Base-by-base conservation (phyloP, 2,797 vertebrate genomes). In the Crypturellus tataupa region DNA sequence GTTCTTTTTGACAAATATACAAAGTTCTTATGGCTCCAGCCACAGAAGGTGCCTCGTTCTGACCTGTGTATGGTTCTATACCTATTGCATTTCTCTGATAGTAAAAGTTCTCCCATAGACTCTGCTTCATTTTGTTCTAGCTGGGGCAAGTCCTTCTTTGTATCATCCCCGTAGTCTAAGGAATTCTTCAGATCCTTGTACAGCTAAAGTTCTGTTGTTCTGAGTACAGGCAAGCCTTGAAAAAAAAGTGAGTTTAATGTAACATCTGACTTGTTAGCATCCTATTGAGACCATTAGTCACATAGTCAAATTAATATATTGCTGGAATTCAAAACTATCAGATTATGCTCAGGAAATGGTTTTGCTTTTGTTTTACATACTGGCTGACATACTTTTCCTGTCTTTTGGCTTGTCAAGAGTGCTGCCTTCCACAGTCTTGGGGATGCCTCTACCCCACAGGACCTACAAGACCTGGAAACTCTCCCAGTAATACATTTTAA, bases 321-420 rank as follows among this genome's bases (percentile, higher is more conserved):
- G 53, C 49, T 77, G 86, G 84, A 58, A 81, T 69, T 69, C 86
- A 67, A 93, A 93, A 64, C 23, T 80, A 90, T 93, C 93, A 91
- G 80, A 53, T 27, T 44, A 25, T 77, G 37, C 40, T 95, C 96
- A 94, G 92, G 63, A 90, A 86, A 59, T 87, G 69, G 80, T 95
- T 83, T 94, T 92, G 63, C 76, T 58, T 93, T 92, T 91, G 33
- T 90, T 82, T 92, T 85, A 37, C 5, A 0, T 81, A 71, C 87
- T 68, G 56, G 42, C 79, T 97, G 95, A 90, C 82, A 94, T 58
- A 68, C 77, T 87, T 97, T 97, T 49, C 75, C 79, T 94, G 81
- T 88, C 82, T 73, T 85, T 60, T 85, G 94, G 68, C 75, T 93
- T 85, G 37, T 93, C 56, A 78, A 47, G 64, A 82, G 67, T 77